phyloP scores from a whole-genome alignment of 1,140 invertebrate species.

The Apocrypta bakeri region DNA sequence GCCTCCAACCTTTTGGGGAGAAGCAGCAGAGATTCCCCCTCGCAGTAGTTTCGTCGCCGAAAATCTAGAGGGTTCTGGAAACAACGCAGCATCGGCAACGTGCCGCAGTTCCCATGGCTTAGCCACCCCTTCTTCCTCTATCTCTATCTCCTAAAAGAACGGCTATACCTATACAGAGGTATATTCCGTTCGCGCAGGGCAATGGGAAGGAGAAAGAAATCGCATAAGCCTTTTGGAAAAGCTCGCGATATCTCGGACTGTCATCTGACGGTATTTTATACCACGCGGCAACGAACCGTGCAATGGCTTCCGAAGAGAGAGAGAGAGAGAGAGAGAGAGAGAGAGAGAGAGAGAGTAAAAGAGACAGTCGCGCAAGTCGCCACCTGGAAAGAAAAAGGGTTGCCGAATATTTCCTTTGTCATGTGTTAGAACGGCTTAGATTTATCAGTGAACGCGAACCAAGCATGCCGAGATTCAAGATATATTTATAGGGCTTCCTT shows the following conservation, averaged over 20 bases:
- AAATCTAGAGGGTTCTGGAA: constrained; percentile 21
- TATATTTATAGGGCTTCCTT: constrained; percentile 34
- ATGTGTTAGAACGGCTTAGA: constrained; percentile 21
- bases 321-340: not conserved
- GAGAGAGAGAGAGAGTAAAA: not conserved
- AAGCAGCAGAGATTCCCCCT: not conserved
- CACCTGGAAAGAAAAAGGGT: constrained; percentile 45
- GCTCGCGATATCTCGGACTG: constrained; percentile 54
- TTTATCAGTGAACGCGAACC: constrained; percentile 36
- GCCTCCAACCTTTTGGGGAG: constrained; percentile 52
- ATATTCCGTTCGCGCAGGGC: not conserved
- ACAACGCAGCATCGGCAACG: not conserved
- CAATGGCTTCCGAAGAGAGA: constrained; percentile 24
- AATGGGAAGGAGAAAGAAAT: constrained; percentile 49
- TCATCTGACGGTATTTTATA: constrained; percentile 54
- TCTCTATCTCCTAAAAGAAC: not conserved
- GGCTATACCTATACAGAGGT: not conserved
- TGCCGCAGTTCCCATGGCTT: not conserved
- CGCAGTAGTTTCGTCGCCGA: not conserved
- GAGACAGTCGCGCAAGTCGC: not conserved
- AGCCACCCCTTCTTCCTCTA: not conserved
- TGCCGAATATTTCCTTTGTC: constrained; percentile 49
- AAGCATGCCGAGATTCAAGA: constrained; percentile 41
- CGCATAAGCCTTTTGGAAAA: constrained; percentile 51
- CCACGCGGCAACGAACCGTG: constrained; percentile 44